Base-by-base conservation (phyloP, 2,797 vertebrate genomes). In the Acrossocheilus wenchowensis region DNA sequence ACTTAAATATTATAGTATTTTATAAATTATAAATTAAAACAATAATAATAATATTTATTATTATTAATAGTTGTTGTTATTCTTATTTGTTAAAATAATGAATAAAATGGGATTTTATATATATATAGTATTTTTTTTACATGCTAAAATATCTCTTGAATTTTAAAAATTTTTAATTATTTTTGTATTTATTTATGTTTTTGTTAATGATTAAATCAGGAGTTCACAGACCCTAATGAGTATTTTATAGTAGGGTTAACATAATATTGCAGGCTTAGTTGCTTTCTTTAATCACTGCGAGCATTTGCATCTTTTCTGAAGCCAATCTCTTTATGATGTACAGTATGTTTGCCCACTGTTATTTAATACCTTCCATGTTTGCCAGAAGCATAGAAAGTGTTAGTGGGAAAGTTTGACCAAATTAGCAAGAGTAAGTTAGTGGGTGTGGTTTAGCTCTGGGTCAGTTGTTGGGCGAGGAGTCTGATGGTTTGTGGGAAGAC, bases 401-500 rank as follows among this genome's bases (percentile, higher is more conserved):
- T 34, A 34, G 50, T 71, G 57, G 62, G 23, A 39, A 85, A 85
- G 34, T 69, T 26, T 78, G 62, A 85, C 74, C 50, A 79, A 72
- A 54, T 57, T 85, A 71, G 75, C 64, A 71, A 23, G 62, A 71
- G 75, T 85, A 79, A 78, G 10, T n/a, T 71, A 12, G 64, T 69
- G 62, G 36, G 74, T 78, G 64, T 77, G 75, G 62, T n/a, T 57
- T 69, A 78, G 48, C n/a, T 57, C 72, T 45, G 36, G 78, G 78
- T 81, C 69, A 74, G 85, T 54, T 66, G 57, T 74, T 81, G 78
- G 78, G 85, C 5, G 71, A 86, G 54, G 78, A 74, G 78, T 36
- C 41, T 81, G 45, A 72, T 79, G 39, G 52, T 73, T 79, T 78
- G 66, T 80, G 77, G 77, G 77, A 85, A 79, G 66, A 60, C 26